Evolutionary conservation across 2,888 invertebrate species (phyloP), one percentile per base, ranked within the genome.

Genomic region (Hoplodrina ambigua): DNA sequence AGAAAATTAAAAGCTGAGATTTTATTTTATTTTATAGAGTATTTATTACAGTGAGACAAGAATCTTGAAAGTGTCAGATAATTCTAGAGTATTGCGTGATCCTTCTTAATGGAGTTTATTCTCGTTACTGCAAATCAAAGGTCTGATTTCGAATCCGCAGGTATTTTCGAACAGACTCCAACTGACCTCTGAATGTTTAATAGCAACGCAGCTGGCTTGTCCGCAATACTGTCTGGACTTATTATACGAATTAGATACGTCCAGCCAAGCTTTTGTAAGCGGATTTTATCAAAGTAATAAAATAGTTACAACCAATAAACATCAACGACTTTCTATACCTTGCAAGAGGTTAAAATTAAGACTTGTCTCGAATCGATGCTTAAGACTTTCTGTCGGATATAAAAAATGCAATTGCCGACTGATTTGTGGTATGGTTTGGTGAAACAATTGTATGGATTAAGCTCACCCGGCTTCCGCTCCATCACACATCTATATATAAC

Each of bases 401-500:
- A 44, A 50, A 30, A 56, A 25, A 55, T 2, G 25, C 25, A 44
- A 10, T 44, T 44, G 44, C 44, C 44, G 44, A 44, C 15, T 44
- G 44, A 44, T 60, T 49, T 25, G 19, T 41, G 53, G 19, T 46
- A 25, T 11, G 8, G 25, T 30, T 19, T 11, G 15, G 58, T 53
- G 46, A 2, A 33, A 56, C 17, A 53, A 73, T 57, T 30, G 50
- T 19, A 57, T 54, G 54, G 33, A 69, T 19, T 17, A 25, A 2
- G 50, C 20, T 10, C 53, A 49, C 37, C 19, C 41, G 19, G 11
- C 49, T 49, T 67, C 30, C 57, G 54, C 30, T 73, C 56, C 57
- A 70, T 73, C 57, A 60, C 60, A 68, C 41, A 55, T 54, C 25
- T 75, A 67, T 67, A 56, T 65, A 61, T 64, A 25, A 25, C 25